These are phyloP conservation scores for Psittacula echo DNA, from an alignment of 2,797 vertebrate species.

Conservation along the genomic window DNA sequence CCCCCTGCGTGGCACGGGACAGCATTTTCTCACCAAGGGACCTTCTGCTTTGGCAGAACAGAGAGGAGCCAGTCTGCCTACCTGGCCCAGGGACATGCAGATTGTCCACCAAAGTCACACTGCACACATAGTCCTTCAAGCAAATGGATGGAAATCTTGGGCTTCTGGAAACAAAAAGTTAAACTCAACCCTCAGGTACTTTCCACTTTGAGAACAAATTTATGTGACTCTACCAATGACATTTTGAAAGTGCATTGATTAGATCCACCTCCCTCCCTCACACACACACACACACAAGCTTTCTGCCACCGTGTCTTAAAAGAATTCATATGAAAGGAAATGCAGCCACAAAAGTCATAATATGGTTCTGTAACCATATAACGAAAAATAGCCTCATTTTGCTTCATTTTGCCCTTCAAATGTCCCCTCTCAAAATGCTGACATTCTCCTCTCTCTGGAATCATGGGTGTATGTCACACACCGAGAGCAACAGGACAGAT, in stretches of 20 bases:
- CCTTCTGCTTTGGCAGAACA: not conserved
- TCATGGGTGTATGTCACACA: not conserved
- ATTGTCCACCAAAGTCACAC: not conserved
- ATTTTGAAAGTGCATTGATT: not conserved
- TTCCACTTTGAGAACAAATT: constrained; percentile 40
- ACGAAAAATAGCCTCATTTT: not conserved
- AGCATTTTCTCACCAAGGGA: not conserved
- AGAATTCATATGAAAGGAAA: constrained; percentile 2
- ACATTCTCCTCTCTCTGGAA: not conserved
- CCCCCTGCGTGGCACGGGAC: not conserved
- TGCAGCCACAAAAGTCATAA: not conserved
- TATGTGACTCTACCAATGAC: not conserved
- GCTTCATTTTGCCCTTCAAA: not conserved
- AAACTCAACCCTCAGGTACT: not conserved
- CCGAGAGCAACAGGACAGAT: not conserved
- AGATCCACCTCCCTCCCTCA: not conserved
- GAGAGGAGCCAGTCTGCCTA: not conserved
- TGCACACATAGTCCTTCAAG: not conserved
- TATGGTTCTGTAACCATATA: not conserved
- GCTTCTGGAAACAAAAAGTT: constrained; percentile 24
- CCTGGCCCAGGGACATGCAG: not conserved
- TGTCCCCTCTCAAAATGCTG: not conserved
- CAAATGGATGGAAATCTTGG: not conserved
- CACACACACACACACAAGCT: not conserved
- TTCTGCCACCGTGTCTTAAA: not conserved